phyloP scores from a whole-genome alignment of 1,140 invertebrate species.

The Doryteuthis pealeii region DNA sequence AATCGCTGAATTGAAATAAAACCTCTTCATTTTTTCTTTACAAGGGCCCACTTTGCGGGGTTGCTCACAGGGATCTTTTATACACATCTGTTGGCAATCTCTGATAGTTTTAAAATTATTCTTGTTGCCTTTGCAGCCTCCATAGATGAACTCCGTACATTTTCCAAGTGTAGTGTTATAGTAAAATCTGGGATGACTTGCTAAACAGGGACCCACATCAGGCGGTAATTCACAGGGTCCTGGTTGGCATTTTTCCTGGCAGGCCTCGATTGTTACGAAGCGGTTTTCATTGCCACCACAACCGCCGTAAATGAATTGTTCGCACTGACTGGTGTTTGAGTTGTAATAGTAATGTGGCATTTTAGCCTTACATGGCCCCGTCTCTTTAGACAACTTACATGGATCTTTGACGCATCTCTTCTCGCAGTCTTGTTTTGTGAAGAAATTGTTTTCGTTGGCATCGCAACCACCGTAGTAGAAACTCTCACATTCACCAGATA shows the following conservation, averaged over 20 bases:
- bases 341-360: conserved; percentile 57
- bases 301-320: conserved; percentile 49
- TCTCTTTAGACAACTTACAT: conserved; percentile 32
- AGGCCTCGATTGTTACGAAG: conserved; percentile 38
- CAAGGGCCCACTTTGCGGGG: no score
- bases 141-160: conserved; percentile 58
- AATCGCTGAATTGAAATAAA: conserved; percentile 42
- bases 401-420: conserved; percentile 19
- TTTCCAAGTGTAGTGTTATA: conserved; percentile 54
- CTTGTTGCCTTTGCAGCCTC: conserved; percentile 57
- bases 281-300: conserved; percentile 40
- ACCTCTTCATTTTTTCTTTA: conserved; percentile 60
- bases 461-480: conserved; percentile 59
- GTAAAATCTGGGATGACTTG: conserved; percentile 49
- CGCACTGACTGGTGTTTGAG: conserved; percentile 46
- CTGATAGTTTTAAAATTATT: conserved; percentile 55
- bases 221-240: conserved; percentile 33
- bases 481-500: conserved; percentile 59
- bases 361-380: conserved; percentile 38
- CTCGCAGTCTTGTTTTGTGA: conserved; percentile 39
- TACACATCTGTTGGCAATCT: conserved; percentile 35
- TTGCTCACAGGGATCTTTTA: background rate
- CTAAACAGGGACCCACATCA: conserved; percentile 43
- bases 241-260: conserved; percentile 16
- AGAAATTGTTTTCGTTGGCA: conserved; percentile 60